A percentile compares a stretch with the other conserved stretches of the same genome.
phyloP scores from a whole-genome alignment of 2,113 vertebrate species.

The Bufo bufo region DNA sequence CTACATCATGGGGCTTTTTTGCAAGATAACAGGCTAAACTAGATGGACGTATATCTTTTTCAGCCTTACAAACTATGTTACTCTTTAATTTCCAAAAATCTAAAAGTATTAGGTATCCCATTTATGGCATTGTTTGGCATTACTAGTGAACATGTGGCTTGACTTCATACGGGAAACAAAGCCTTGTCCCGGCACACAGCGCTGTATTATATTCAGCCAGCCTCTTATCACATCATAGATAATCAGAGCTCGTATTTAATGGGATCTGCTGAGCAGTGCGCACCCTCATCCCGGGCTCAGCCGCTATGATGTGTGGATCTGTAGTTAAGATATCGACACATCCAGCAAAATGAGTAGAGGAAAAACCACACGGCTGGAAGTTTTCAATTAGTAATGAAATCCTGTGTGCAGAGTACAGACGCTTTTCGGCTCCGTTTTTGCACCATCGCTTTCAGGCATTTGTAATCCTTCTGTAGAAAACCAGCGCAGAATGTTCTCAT shows the following conservation, averaged over 20 bases:
- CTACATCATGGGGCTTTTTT: no score
- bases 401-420: neutral
- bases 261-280: neutral
- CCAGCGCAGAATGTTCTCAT: neutral
- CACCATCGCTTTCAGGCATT: slow-evolving; percentile 14
- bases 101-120: no score
- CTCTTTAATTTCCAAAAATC: no score
- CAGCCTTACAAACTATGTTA: no score
- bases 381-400: slow-evolving; percentile 52
- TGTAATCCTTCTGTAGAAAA: neutral
- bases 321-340: slow-evolving; percentile 27
- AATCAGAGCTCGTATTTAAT: slow-evolving; percentile 5
- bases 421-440: neutral
- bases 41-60: no score
- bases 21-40: no score
- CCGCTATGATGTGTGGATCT: neutral
- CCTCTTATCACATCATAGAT: slow-evolving; percentile 14
- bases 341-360: neutral
- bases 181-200: neutral
- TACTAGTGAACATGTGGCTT: neutral
- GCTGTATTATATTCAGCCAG: neutral
- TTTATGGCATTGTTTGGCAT: neutral
- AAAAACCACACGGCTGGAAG: slow-evolving; percentile 21
- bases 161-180: neutral
- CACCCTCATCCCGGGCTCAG: neutral